phyloP scores from a whole-genome alignment of 2,888 invertebrate species.

The Xanthia icteritia region DNA sequence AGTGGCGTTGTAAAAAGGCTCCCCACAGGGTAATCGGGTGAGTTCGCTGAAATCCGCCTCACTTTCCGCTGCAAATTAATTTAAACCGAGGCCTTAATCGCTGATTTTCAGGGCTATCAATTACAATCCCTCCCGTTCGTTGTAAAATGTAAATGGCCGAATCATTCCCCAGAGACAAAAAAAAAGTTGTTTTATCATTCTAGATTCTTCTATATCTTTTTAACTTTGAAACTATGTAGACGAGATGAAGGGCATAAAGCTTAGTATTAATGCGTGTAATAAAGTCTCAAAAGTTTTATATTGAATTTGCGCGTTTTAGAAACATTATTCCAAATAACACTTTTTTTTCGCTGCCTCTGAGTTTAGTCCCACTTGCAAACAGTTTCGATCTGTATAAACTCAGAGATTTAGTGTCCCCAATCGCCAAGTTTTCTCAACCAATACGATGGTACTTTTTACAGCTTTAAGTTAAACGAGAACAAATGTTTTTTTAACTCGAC shows the following conservation, averaged over 20 bases:
- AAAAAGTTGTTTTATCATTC: conserved; percentile 29
- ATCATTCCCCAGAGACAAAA: conserved; percentile 26
- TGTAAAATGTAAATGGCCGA: conserved; percentile 71
- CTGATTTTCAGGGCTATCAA: conserved; percentile 70
- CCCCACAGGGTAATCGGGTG: conserved; percentile 54
- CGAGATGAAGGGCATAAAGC: conserved; percentile 23
- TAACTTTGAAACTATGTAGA: conserved; percentile 49
- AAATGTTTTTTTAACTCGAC: conserved; percentile 5
- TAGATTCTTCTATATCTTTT: conserved; percentile 27
- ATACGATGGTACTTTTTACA: conserved; percentile 32
- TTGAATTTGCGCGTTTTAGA: conserved; percentile 29
- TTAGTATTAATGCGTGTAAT: conserved; percentile 42
- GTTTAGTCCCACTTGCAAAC: conserved; percentile 27
- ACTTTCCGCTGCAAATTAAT: conserved; percentile 69
- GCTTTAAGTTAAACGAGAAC: conserved; percentile 19
- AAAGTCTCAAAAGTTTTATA: conserved; percentile 41
- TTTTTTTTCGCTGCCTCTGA: not conserved
- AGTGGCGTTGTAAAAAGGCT: conserved; percentile 41
- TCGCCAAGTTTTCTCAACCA: conserved; percentile 27
- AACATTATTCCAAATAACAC: conserved; percentile 18
- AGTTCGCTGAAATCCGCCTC: conserved; percentile 54
- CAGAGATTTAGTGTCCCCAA: conserved; percentile 41
- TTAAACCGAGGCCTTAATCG: conserved; percentile 66
- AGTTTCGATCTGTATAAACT: conserved; percentile 37
- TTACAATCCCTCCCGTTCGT: conserved; percentile 69